These are phyloP conservation scores for Drosophila miranda DNA, from an alignment of 1,140 invertebrate genomes.

Conservation along the genomic window DNA sequence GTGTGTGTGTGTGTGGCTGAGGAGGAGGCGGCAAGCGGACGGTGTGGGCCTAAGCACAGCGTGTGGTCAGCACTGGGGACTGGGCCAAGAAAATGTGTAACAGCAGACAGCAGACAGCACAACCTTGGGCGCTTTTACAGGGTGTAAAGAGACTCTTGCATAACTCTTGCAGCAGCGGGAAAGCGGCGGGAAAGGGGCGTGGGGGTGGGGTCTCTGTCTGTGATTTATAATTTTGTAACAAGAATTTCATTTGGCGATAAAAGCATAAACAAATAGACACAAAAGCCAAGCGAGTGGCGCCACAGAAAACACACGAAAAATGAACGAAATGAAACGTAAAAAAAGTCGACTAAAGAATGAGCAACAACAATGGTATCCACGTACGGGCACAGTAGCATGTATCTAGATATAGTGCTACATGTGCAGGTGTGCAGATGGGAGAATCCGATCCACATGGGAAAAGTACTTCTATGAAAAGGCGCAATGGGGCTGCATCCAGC, in stretches of 20 bases:
- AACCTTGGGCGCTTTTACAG: conserved; percentile 37
- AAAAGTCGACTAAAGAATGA: conserved; percentile 7
- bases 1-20: too few relatives aligned
- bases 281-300: conserved; percentile 37
- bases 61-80: conserved; percentile 21
- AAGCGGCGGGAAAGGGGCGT: too few relatives aligned
- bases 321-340: neutral
- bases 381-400: too few relatives aligned
- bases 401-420: too few relatives aligned
- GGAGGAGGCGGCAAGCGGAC: too few relatives aligned
- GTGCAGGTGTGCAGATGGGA: too few relatives aligned
- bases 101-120: conserved; percentile 1
- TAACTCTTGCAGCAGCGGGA: too few relatives aligned
- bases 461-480: too few relatives aligned
- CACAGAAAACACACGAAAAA: conserved; percentile 10
- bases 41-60: conserved; percentile 13
- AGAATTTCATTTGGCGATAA: conserved; percentile 44
- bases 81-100: conserved; percentile 19
- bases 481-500: too few relatives aligned
- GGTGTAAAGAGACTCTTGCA: conserved; percentile 40
- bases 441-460: too few relatives aligned
- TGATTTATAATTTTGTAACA: conserved; percentile 33
- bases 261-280: conserved; percentile 38
- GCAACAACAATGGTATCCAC: neutral
- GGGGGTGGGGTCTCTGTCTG: neutral